A percentile compares a stretch with the other conserved stretches of the same genome.
phyloP scores from a whole-genome alignment of 2,113 vertebrate genomes.

The Sorex araneus region DNA sequence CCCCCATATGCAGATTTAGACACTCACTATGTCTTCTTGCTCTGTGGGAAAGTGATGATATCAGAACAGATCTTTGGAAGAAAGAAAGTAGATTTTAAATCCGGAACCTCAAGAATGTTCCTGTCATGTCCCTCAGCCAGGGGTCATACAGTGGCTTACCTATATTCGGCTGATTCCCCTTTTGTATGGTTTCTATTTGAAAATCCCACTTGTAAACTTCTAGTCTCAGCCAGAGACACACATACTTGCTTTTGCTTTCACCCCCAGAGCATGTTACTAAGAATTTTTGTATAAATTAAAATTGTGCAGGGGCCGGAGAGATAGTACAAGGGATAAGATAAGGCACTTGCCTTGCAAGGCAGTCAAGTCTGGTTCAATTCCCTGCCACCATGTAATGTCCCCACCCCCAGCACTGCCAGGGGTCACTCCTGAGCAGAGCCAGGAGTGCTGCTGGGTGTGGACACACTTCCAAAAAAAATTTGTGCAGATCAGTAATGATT shows the following conservation, averaged over 20 bases:
- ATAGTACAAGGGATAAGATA: no score
- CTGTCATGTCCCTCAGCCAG: not conserved
- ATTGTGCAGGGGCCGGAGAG: no score
- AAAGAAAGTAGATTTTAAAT: constrained; percentile 17
- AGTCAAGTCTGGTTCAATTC: no score
- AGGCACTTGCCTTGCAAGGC: no score
- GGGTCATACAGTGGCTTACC: not conserved
- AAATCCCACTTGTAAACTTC: not conserved
- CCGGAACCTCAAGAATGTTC: constrained; percentile 43
- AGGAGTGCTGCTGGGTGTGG: no score
- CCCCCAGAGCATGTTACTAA: not conserved
- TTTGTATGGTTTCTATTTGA: not conserved
- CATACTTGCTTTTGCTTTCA: not conserved
- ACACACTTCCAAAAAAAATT: no score
- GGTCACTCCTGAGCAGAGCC: no score
- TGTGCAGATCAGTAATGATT: constrained; percentile 34
- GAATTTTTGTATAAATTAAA: not conserved
- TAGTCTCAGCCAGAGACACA: not conserved
- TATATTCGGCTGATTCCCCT: not conserved
- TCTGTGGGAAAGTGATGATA: not conserved
- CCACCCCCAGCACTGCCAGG: no score
- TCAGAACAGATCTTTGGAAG: constrained; percentile 40
- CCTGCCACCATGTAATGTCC: no score
- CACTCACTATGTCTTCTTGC: no score
- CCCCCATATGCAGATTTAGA: no score